Conservation (phyloP, 2,888 invertebrate species). For the Tineola bisselliella region DNA sequence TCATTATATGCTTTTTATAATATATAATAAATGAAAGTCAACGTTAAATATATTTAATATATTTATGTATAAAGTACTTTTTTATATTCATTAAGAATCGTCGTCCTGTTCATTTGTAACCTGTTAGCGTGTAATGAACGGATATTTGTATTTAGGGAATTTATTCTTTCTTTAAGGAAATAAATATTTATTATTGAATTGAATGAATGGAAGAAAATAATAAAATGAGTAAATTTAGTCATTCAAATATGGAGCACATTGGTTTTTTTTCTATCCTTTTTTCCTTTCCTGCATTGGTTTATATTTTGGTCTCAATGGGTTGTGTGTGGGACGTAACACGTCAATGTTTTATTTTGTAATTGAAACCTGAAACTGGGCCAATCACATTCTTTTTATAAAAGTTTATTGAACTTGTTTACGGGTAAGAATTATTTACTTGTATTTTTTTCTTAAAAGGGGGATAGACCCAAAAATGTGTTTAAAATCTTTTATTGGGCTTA, state of each 20-base stretch:
- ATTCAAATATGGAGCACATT: conserved; percentile 47
- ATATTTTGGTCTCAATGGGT: background rate
- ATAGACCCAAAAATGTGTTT: too few relatives aligned
- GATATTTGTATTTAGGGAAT: conserved; percentile 32
- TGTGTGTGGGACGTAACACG: too few relatives aligned
- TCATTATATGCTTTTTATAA: conserved; percentile 19
- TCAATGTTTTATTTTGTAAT: too few relatives aligned
- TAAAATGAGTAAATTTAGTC: conserved; percentile 33
- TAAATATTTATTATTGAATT: conserved; percentile 31
- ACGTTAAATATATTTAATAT: conserved; percentile 17
- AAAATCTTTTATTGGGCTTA: too few relatives aligned
- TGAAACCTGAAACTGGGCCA: too few relatives aligned
- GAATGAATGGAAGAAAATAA: conserved; percentile 34
- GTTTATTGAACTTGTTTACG: too few relatives aligned
- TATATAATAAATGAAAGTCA: background rate
- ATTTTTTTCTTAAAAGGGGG: too few relatives aligned
- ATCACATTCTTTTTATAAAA: too few relatives aligned
- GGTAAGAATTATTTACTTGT: too few relatives aligned
- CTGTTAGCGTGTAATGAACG: background rate
- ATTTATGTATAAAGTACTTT: conserved; percentile 19
- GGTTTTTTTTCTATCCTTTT: conserved; percentile 37
- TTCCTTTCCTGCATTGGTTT: conserved; percentile 34
- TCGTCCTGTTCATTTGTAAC: background rate
- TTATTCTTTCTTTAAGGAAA: conserved; percentile 46
- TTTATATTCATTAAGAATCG: conserved; percentile 5